phyloP scores from a whole-genome alignment of 2,888 invertebrate species.

The Himalopsyche japonica region DNA sequence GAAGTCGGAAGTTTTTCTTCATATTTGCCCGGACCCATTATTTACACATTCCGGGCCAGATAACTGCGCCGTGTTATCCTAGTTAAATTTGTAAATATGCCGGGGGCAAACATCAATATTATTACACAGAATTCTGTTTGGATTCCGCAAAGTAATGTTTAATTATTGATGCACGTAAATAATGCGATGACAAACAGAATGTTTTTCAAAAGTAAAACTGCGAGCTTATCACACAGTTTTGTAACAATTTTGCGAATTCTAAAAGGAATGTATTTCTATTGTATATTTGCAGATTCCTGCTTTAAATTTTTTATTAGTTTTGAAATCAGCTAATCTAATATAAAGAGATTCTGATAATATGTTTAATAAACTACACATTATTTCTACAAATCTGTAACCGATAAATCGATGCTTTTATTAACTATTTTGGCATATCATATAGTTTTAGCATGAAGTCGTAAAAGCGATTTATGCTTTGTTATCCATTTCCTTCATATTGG shows the following conservation, averaged over 20 bases:
- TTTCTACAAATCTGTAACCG: too few relatives aligned
- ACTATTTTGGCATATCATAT: too few relatives aligned
- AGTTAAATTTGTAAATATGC: slow-evolving; percentile 37
- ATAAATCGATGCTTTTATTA: too few relatives aligned
- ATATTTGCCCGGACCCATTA: slow-evolving; percentile 22
- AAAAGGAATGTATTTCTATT: not conserved
- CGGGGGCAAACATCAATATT: slow-evolving; percentile 37
- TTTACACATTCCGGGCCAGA: slow-evolving; percentile 23
- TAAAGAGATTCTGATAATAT: too few relatives aligned
- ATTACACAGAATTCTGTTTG: slow-evolving; percentile 32
- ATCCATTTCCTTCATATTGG: too few relatives aligned
- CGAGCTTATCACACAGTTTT: not conserved
- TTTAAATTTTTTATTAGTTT: too few relatives aligned
- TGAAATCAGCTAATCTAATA: too few relatives aligned
- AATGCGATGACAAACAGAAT: slow-evolving; percentile 18
- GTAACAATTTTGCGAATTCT: not conserved
- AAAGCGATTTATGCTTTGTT: too few relatives aligned
- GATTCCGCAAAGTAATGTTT: slow-evolving; percentile 24
- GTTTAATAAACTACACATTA: too few relatives aligned
- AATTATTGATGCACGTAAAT: slow-evolving; percentile 30
- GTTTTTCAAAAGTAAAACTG: slow-evolving; percentile 30
- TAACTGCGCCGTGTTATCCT: slow-evolving; percentile 20
- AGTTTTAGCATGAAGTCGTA: too few relatives aligned
- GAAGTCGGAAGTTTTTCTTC: slow-evolving; percentile 13
- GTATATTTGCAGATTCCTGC: too few relatives aligned